Conservation (phyloP, 2,888 invertebrate genomes). For the Orchesellides sinensis region DNA sequence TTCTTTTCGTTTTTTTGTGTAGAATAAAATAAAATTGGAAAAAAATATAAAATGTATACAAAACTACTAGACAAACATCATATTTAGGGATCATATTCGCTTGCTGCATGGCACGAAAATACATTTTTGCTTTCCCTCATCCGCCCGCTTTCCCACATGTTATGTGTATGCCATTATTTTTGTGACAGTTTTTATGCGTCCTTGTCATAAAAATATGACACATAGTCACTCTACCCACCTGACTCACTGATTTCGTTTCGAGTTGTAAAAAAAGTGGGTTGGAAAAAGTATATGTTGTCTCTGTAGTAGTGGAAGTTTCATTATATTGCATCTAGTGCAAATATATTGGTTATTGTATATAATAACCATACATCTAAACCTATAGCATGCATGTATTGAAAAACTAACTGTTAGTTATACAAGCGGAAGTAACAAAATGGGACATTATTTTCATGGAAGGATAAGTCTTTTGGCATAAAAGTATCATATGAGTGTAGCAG, state of each 20-base stretch:
- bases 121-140: not conserved
- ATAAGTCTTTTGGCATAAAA: conserved; percentile 2
- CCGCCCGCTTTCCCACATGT: not conserved
- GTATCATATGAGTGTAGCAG: no score
- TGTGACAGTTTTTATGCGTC: conserved; percentile 55
- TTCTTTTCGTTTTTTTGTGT: conserved; percentile 1
- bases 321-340: no score
- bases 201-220: conserved; percentile 57
- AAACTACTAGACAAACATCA: not conserved
- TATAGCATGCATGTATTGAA: no score
- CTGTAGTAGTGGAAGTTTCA: no score
- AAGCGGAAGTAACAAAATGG: no score
- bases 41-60: conserved; percentile 32
- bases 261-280: no score
- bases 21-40: conserved; percentile 25
- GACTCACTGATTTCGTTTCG: conserved; percentile 29
- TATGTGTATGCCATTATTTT: conserved; percentile 43
- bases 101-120: not conserved
- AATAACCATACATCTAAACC: no score
- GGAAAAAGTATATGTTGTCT: no score
- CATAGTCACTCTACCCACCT: conserved; percentile 49
- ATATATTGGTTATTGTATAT: no score
- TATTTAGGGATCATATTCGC: not conserved
- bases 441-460: no score
- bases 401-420: no score